Conservation (phyloP, 2,888 invertebrate genomes). For the Danaus chrysippus region DNA sequence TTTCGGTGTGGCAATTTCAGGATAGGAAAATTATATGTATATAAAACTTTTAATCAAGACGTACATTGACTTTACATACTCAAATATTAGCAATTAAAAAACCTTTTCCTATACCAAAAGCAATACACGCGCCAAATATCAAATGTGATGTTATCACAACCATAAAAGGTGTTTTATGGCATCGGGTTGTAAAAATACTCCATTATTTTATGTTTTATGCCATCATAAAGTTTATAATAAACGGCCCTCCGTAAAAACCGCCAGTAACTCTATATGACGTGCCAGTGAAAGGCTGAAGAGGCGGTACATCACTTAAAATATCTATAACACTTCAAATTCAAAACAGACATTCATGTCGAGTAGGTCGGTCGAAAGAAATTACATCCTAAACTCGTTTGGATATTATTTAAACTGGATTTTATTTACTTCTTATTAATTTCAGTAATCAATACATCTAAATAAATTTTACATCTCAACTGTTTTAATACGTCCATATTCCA, state of each 20-base stretch:
- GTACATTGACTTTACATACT: not conserved
- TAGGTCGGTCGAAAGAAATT: too few species aligned
- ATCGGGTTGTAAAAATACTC: conserved; percentile 68
- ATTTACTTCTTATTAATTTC: too few species aligned
- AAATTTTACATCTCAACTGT: too few species aligned
- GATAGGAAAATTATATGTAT: too few species aligned
- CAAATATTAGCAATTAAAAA: conserved; percentile 15
- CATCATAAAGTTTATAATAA: conserved; percentile 74
- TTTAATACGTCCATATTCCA: too few species aligned
- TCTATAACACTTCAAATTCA: too few species aligned
- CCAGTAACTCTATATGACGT: conserved; percentile 62
- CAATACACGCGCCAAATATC: conserved; percentile 34
- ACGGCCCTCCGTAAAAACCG: conserved; percentile 63
- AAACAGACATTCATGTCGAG: too few species aligned
- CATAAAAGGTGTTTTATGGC: conserved; percentile 73
- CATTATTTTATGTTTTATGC: conserved; percentile 73
- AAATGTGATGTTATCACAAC: conserved; percentile 51
- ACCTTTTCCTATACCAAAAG: conserved; percentile 12
- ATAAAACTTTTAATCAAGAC: not conserved
- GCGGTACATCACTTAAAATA: too few species aligned
- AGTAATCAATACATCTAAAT: too few species aligned
- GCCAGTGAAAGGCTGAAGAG: conserved; percentile 5
- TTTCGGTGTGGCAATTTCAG: too few species aligned
- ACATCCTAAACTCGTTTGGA: too few species aligned
- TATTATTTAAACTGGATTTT: too few species aligned